Base-by-base conservation (phyloP, 2,888 invertebrate species). In the Mantis religiosa region DNA sequence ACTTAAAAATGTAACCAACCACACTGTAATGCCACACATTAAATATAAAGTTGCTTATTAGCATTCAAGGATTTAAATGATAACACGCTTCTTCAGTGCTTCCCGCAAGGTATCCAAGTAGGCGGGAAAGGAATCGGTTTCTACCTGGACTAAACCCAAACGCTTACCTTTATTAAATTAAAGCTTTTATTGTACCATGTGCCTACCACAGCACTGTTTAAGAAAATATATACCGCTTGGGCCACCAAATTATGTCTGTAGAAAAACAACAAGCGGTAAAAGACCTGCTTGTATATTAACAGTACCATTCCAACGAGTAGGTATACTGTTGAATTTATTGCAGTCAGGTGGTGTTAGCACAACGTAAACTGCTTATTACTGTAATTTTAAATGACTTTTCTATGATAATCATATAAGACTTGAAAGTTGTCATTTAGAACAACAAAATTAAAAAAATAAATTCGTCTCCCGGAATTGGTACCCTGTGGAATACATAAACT, bases 21-120 rank as follows among this genome's bases (percentile, higher is more conserved):
- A 25, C 54, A 20, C 54, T 4, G 25, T 71, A 71, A 71, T 71
- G 54, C 20, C 8, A 71, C 54, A 71, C 54, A 71, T 71, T 71
- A 71, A 71, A 71, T 71, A 71, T 20, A 71, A 20, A 87, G 82
- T 87, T 87, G 28, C 83, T 34, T 83, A 85, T 87, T 87, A 84
- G 85, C 82, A 89, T 89, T 82, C 83, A 84, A 54, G 82, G 89
- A 54, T 89, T 84, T 82, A 81, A 89, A 88, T 89, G 82, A 83
- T 86, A 86, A 47, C 54, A 20, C n/a, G 83, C 28, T 83, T 28
- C 47, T 34, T 47, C 47, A 41, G 15, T 1, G 34, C 27, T 27
- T 85, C 85, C 28, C 34, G 30, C 85, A 28, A 30, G 30, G 27
- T 15, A 28, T 28, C 9, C 15, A 15, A 71, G 54, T 71, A 25